Conservation (phyloP, 1,140 invertebrate species). For the Gryon sp. region DNA sequence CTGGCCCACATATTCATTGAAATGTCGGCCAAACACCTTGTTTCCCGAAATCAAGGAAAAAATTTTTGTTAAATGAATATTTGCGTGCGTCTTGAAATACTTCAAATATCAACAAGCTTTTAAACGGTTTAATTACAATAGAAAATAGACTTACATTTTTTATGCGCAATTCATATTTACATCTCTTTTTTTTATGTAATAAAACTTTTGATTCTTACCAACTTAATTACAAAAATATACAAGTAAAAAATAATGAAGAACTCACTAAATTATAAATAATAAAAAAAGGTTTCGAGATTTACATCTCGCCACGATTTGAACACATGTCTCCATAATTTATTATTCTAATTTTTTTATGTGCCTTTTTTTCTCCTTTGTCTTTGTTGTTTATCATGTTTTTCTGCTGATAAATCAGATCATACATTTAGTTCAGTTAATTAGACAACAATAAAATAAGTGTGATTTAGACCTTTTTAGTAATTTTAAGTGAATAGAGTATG, state of each 20-base stretch:
- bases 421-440: neutral
- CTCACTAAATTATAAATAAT: too few relatives aligned
- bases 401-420: neutral
- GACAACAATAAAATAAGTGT: neutral
- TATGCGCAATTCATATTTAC: too few relatives aligned
- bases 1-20: conserved; percentile 27
- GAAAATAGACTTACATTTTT: neutral
- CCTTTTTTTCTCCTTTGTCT: too few relatives aligned
- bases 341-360: too few relatives aligned
- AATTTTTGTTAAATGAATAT: conserved; percentile 6
- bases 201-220: too few relatives aligned
- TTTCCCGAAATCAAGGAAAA: conserved; percentile 24
- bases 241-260: too few relatives aligned
- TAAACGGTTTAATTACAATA: conserved; percentile 10
- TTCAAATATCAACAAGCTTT: conserved; percentile 12
- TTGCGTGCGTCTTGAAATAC: conserved; percentile 18
- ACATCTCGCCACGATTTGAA: too few relatives aligned
- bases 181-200: too few relatives aligned
- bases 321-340: too few relatives aligned
- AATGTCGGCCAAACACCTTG: conserved; percentile 39
- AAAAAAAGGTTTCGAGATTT: too few relatives aligned
- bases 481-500: neutral
- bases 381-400: too few relatives aligned
- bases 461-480: conserved; percentile 4
- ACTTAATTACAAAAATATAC: too few relatives aligned